Conservation (phyloP, 2,888 invertebrate genomes). For the Cephus pygmeus region DNA sequence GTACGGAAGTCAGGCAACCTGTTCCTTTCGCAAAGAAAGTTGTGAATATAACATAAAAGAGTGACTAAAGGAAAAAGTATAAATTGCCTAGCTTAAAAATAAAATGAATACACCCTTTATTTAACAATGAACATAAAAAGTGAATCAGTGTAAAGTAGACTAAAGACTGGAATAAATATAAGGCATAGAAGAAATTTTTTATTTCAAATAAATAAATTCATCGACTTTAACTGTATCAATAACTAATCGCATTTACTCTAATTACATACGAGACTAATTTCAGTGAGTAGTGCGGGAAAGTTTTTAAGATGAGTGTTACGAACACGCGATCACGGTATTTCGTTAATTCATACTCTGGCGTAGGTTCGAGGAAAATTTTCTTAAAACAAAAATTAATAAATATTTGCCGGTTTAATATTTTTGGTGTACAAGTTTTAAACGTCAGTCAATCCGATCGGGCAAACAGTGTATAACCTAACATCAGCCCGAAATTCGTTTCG, state of each 20-base stretch:
- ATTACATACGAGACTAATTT: not conserved
- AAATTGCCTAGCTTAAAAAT: not conserved
- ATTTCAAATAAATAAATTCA: not conserved
- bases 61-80: not conserved
- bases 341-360: not conserved
- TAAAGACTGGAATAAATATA: not conserved
- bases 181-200: not conserved
- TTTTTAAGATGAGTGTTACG: not conserved
- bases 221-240: not conserved
- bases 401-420: not conserved
- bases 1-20: slow-evolving; percentile 3
- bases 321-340: not conserved
- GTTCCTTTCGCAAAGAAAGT: not conserved
- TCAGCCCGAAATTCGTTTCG: not conserved
- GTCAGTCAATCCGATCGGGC: not conserved
- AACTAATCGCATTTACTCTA: not conserved
- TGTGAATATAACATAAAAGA: not conserved
- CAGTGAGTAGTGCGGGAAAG: not conserved
- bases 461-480: not conserved
- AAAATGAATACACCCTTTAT: not conserved
- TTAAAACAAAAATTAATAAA: not conserved
- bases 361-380: not conserved
- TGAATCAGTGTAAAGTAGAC: not conserved
- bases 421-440: not conserved
- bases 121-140: not conserved